Evolutionary conservation across 2,113 vertebrate species (phyloP), one percentile per base, ranked within the genome.

Genomic region (Laticauda colubrina): DNA sequence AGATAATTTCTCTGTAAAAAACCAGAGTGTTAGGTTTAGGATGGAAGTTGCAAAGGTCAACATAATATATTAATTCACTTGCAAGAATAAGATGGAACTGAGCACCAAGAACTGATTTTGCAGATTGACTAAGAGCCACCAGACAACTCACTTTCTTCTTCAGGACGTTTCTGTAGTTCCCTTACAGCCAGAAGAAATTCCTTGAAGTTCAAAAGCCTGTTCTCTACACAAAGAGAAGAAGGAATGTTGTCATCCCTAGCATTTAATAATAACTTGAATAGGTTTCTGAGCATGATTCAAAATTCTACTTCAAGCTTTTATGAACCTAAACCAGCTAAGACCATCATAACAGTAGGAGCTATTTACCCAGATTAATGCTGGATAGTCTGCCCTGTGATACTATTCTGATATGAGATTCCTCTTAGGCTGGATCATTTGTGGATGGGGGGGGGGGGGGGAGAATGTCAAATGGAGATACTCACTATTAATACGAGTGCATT

Each of bases 131-230:
- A 85, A 43, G 26, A 39, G 59, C 6, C 21, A 39, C 18, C 5
- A 57, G 12, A 23, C n/a, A 61, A 43, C 92, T 86, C 56, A 93
- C 92, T 81, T 87, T 90, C 89, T 53, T 93, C 92, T 29, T 11
- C 88, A 39, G 51, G 26, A n/a, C 0, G 10, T 29, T 9, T 93
- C 48, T 90, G 55, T 81, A 93, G 23, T 15, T 64, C 56, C 45
- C 9, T 86, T 14, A 85, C 75, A 93, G 81, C 56, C 45, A 39
- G 1, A 4, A 93, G n/a, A 85, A 93, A 93, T 15, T 64, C 56
- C 54, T 34, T 87, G 9, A 93, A 34, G 56, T 87, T 34, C n/a
- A 93, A 18, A n/a, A 21, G 86, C 5, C n/a, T 56, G n/a, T 64
- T 64, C 56, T 23, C 92, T 93, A 7, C 12, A 90, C 9, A 92